Percentiles rank a stretch among this genome's conserved stretches.
Conservation (phyloP, 1,140 invertebrate genomes). For the Lineus longissimus region DNA sequence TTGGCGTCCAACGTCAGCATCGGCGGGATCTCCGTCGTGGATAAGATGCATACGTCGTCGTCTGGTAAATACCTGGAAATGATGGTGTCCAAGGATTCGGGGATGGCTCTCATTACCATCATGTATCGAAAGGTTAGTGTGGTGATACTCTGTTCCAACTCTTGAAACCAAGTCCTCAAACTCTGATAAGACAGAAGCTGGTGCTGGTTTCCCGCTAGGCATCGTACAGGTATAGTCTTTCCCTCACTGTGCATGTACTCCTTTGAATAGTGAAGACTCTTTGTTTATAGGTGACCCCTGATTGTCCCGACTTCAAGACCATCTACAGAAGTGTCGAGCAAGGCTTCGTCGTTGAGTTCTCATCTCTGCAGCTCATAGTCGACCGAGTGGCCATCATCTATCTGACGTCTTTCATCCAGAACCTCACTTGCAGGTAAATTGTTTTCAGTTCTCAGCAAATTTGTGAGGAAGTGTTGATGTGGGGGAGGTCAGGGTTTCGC, state of each 20-base stretch:
- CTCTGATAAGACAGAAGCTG: too few species aligned
- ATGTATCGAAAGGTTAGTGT: not conserved
- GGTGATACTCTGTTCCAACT: too few species aligned
- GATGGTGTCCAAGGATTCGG: not conserved
- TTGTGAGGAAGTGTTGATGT: too few species aligned
- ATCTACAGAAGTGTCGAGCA: slow-evolving; percentile 79
- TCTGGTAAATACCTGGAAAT: slow-evolving; percentile 6
- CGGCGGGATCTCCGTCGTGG: slow-evolving; percentile 69
- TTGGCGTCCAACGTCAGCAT: slow-evolving; percentile 72
- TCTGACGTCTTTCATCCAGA: slow-evolving; percentile 62
- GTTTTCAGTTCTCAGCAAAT: slow-evolving; percentile 22
- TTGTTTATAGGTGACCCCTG: slow-evolving; percentile 65
- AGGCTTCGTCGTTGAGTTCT: slow-evolving; percentile 69
- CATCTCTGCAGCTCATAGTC: slow-evolving; percentile 63
- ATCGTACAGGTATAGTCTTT: too few species aligned
- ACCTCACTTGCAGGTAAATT: slow-evolving; percentile 42
- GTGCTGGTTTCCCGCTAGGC: too few species aligned
- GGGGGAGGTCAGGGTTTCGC: too few species aligned
- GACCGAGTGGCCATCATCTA: slow-evolving; percentile 71
- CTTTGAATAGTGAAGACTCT: too few species aligned
- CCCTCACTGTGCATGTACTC: too few species aligned
- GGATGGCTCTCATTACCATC: not conserved
- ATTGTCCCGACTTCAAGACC: slow-evolving; percentile 77
- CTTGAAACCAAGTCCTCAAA: too few species aligned
- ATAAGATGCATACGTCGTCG: slow-evolving; percentile 69